Conservation (phyloP, 2,888 invertebrate genomes). For the Ligdia adustata region DNA sequence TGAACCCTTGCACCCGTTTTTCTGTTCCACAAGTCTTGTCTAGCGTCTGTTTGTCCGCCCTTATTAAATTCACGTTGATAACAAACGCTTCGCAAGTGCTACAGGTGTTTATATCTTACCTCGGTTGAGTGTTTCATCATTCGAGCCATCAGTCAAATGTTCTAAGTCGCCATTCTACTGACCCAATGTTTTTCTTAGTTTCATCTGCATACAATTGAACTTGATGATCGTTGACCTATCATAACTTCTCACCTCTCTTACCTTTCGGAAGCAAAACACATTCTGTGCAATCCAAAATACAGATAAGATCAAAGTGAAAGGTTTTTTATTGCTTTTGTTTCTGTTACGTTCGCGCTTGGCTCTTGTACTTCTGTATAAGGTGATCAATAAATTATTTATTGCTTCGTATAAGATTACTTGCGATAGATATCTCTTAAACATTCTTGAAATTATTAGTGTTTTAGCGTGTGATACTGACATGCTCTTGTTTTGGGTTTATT, state of each 20-base stretch:
- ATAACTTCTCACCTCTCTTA: constrained; percentile 45
- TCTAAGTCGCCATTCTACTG: constrained; percentile 19
- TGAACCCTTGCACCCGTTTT: constrained; percentile 72
- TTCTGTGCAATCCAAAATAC: constrained; percentile 36
- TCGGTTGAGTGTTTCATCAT: constrained; percentile 3
- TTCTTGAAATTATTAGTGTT: constrained; percentile 5
- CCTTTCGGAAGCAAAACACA: constrained; percentile 52
- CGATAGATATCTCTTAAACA: constrained; percentile 22
- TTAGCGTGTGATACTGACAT: constrained; percentile 10
- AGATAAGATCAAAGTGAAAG: constrained; percentile 54
- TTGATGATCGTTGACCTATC: constrained; percentile 52
- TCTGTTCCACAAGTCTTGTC: constrained; percentile 53
- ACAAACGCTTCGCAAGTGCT: not conserved
- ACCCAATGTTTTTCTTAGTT: constrained; percentile 23
- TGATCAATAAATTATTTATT: constrained; percentile 27
- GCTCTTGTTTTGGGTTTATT: no score
- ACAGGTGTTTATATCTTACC: constrained; percentile 7
- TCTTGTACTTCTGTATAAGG: constrained; percentile 17
- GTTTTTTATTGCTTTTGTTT: constrained; percentile 36
- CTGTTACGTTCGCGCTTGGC: constrained; percentile 32
- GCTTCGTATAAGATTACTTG: constrained; percentile 8
- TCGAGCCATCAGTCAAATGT: constrained; percentile 22
- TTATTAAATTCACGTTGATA: constrained; percentile 40
- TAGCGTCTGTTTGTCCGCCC: constrained; percentile 54
- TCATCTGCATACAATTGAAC: constrained; percentile 50